A percentile compares a stretch with the other conserved stretches of the same genome.
Conservation (phyloP, 2,113 vertebrate species). For the Cisticola juncidis region DNA sequence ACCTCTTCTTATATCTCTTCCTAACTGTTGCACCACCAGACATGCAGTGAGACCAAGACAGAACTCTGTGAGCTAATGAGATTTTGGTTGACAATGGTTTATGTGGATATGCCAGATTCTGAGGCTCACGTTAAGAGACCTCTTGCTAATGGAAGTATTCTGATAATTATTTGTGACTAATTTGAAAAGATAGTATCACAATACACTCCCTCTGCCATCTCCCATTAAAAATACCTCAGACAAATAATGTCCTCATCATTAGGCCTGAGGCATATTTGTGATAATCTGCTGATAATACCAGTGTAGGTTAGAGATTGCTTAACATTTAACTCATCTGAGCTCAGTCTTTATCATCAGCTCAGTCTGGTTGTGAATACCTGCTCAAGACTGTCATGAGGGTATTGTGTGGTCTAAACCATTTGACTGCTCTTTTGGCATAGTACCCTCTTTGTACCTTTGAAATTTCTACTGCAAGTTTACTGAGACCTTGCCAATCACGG, state of each 20-base stretch:
- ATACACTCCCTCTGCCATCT: background rate
- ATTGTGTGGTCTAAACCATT: background rate
- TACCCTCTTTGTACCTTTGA: background rate
- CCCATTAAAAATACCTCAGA: conserved; percentile 8
- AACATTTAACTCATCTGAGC: background rate
- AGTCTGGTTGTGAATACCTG: background rate
- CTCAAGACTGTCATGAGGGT: background rate
- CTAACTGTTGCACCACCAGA: background rate
- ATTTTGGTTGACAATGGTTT: background rate
- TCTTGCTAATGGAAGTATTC: background rate
- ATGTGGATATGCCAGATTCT: background rate
- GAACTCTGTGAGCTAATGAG: background rate
- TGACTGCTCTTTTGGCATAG: background rate
- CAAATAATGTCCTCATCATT: conserved; percentile 14
- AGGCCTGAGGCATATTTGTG: background rate
- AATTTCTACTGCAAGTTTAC: background rate
- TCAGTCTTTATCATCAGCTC: background rate
- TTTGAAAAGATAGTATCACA: conserved; percentile 27
- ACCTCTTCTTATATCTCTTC: background rate
- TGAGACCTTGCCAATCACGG: background rate
- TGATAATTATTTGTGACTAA: conserved; percentile 25
- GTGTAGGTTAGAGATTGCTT: background rate
- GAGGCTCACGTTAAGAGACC: background rate
- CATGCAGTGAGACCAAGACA: background rate
- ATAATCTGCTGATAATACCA: background rate